Conservation (phyloP, 2,797 vertebrate species). For the Threskiornis aethiopicus region DNA sequence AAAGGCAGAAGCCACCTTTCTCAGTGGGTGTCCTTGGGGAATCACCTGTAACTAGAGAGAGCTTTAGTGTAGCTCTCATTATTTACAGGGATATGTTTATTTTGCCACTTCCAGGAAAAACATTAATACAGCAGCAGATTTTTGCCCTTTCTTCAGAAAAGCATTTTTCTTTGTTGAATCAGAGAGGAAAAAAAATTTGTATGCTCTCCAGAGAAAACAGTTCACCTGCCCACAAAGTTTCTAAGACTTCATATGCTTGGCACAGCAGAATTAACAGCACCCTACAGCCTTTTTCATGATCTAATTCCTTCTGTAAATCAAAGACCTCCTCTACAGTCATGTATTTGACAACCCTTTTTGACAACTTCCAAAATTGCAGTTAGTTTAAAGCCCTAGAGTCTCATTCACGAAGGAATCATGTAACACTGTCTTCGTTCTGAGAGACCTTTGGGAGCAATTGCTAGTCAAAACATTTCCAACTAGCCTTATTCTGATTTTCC, state of each 20-base stretch:
- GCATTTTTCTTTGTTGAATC: neutral
- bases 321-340: conserved; percentile 68
- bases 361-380: conserved; percentile 68
- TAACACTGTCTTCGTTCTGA: conserved; percentile 44
- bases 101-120: conserved; percentile 11
- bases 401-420: neutral
- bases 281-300: conserved; percentile 59
- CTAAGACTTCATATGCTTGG: conserved; percentile 32
- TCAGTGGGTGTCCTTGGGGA: neutral
- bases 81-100: conserved; percentile 17
- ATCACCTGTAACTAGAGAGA: neutral
- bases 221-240: neutral
- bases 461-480: conserved; percentile 53
- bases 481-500: conserved; percentile 47
- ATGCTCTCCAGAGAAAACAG: conserved; percentile 61
- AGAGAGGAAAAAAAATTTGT: neutral
- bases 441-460: conserved; percentile 32
- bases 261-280: conserved; percentile 49
- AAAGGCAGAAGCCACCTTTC: conserved; percentile 6
- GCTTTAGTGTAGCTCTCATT: neutral
- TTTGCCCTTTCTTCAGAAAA: neutral
- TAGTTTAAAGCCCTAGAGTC: conserved; percentile 41
- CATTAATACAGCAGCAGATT: neutral
- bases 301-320: conserved; percentile 69
- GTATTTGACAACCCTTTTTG: conserved; percentile 65